phyloP scores from a whole-genome alignment of 2,888 invertebrate genomes.

The Caradrina kadenii region DNA sequence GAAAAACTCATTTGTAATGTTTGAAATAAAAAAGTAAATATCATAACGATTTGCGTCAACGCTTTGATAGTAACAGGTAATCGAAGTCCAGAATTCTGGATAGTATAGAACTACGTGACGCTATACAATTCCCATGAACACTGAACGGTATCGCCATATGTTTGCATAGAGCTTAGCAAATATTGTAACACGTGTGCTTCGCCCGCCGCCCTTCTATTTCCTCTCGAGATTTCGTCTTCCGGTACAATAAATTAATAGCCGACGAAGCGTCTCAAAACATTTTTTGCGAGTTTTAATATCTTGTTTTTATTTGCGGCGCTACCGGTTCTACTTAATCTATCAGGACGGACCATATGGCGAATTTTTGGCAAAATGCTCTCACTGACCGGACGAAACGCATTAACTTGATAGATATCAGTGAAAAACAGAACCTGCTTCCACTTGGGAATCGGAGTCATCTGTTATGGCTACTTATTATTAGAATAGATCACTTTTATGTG shows the following conservation, averaged over 20 bases:
- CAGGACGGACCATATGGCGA: conserved; percentile 79
- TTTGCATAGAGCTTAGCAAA: conserved; percentile 87
- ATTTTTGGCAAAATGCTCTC: conserved; percentile 62
- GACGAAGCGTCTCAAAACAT: conserved; percentile 71
- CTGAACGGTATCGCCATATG: conserved; percentile 83
- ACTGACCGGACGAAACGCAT: conserved; percentile 79
- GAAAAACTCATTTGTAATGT: conserved; percentile 72
- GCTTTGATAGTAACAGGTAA: conserved; percentile 62
- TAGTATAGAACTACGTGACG: conserved; percentile 44
- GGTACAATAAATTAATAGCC: conserved; percentile 88
- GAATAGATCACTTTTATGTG: conserved; percentile 84
- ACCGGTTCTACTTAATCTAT: conserved; percentile 74
- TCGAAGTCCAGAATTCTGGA: conserved; percentile 32
- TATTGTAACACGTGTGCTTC: conserved; percentile 90
- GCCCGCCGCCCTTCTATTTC: conserved; percentile 87
- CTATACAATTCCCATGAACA: conserved; percentile 72
- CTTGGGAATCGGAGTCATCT: conserved; percentile 74
- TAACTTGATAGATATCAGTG: conserved; percentile 70
- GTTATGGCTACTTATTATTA: conserved; percentile 79
- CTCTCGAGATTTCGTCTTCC: conserved; percentile 90
- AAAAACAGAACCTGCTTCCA: conserved; percentile 78
- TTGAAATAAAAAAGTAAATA: conserved; percentile 48
- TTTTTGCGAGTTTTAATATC: conserved; percentile 81
- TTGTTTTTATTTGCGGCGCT: conserved; percentile 78
- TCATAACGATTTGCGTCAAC: conserved; percentile 48